Conservation (phyloP, 2,888 invertebrate species). For the Falcaria lacertinaria region DNA sequence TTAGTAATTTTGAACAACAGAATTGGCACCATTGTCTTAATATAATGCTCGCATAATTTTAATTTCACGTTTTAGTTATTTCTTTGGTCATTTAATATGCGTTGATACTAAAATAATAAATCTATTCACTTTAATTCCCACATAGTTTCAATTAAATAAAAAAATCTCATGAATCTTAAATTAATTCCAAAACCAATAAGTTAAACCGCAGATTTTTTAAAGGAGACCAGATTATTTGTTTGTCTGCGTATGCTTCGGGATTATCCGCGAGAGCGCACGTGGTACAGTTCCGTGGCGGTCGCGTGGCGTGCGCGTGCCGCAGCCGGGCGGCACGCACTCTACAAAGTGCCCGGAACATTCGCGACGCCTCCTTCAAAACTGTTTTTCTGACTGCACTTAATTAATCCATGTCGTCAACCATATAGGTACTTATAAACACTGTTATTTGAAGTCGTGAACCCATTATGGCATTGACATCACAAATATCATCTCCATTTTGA, state of each 20-base stretch:
- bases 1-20: no score
- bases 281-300: slow-evolving; percentile 20
- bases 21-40: no score
- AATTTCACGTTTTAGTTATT: no score
- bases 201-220: slow-evolving; percentile 27
- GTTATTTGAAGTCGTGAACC: slow-evolving; percentile 8
- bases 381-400: slow-evolving; percentile 70
- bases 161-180: slow-evolving; percentile 52
- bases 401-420: slow-evolving; percentile 60
- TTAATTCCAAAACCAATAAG: slow-evolving; percentile 37
- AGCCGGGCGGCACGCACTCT: slow-evolving; percentile 39
- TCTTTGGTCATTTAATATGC: no score
- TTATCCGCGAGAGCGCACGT: slow-evolving; percentile 53
- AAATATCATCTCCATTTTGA: no score
- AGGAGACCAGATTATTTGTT: slow-evolving; percentile 68
- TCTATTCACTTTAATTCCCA: slow-evolving; percentile 1
- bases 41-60: no score
- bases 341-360: slow-evolving; percentile 64
- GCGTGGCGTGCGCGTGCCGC: slow-evolving; percentile 27
- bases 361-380: slow-evolving; percentile 58
- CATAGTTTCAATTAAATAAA: slow-evolving; percentile 15
- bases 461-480: neutral
- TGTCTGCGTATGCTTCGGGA: slow-evolving; percentile 61
- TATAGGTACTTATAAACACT: slow-evolving; percentile 23
- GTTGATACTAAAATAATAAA: no score